These are phyloP conservation scores for Temnopleurus reevesii DNA, from an alignment of 53 echinoderm and acorn worm genomes.

Conservation along the genomic window DNA sequence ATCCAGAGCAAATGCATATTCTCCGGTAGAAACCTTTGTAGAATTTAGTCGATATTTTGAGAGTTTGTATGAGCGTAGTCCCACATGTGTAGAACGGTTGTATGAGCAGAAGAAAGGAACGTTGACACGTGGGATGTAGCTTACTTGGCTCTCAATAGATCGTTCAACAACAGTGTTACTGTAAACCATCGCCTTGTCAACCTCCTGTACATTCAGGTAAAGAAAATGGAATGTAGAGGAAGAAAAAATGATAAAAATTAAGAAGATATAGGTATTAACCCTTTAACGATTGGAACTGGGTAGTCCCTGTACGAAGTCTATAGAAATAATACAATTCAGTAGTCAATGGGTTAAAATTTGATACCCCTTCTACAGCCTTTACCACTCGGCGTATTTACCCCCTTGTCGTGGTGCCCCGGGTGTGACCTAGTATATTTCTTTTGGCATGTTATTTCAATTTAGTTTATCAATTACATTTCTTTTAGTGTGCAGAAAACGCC, in stretches of 20 bases:
- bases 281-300: too few species aligned
- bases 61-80: constrained; percentile 12
- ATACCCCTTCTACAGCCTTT: too few species aligned
- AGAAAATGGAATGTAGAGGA: not conserved
- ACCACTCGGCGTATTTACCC: too few species aligned
- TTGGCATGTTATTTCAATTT: too few species aligned
- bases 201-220: not conserved
- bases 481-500: too few species aligned
- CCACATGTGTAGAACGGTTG: not conserved
- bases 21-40: not conserved
- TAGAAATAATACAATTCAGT: too few species aligned
- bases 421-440: too few species aligned
- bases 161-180: not conserved
- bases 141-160: not conserved
- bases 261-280: not conserved
- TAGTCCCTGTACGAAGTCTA: too few species aligned
- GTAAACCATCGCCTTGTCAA: not conserved
- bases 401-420: too few species aligned
- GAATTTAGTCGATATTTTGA: not conserved
- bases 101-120: constrained; percentile 12
- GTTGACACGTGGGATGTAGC: not conserved
- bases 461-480: too few species aligned
- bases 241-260: not conserved
- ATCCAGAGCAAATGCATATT: not conserved
- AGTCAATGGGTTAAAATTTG: too few species aligned